Percentiles rank a stretch among this genome's conserved stretches.
Evolutionary conservation across 2,797 vertebrate species (phyloP).

Genomic region (Chaetophractus vellerosus): DNA sequence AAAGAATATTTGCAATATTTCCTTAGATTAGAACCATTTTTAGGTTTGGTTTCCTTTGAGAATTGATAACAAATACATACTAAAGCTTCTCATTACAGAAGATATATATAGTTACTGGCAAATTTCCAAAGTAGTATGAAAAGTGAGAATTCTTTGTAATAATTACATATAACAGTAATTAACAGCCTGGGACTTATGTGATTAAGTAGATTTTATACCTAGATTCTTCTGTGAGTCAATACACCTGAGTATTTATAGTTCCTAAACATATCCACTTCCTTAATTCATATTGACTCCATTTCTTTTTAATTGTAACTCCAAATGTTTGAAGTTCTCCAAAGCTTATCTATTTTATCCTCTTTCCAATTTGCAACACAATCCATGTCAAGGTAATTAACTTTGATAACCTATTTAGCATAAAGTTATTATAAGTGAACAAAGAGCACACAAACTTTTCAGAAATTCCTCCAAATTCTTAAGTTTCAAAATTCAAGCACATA

Average conservation of each 20-base stretch:
- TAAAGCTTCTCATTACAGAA: conserved; percentile 62
- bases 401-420: conserved; percentile 77
- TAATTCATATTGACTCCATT: conserved; percentile 83
- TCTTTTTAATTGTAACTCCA: conserved; percentile 75
- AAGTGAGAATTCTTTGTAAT: conserved; percentile 78
- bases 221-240: conserved; percentile 74
- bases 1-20: conserved; percentile 46
- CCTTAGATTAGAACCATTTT: conserved; percentile 63
- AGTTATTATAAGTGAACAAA: conserved; percentile 67
- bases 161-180: conserved; percentile 79
- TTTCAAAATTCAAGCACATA: conserved; percentile 25
- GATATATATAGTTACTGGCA: conserved; percentile 29
- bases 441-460: conserved; percentile 48
- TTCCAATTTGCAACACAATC: conserved; percentile 70
- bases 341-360: conserved; percentile 81
- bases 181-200: conserved; percentile 75
- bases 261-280: conserved; percentile 78
- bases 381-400: conserved; percentile 77
- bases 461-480: conserved; percentile 14
- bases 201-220: conserved; percentile 77
- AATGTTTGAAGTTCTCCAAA: conserved; percentile 80
- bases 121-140: conserved; percentile 71
- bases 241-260: conserved; percentile 75
- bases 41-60: conserved; percentile 56
- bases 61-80: conserved; percentile 62